phyloP scores from a whole-genome alignment of 2,888 invertebrate species.

The Drosophila affinis region DNA sequence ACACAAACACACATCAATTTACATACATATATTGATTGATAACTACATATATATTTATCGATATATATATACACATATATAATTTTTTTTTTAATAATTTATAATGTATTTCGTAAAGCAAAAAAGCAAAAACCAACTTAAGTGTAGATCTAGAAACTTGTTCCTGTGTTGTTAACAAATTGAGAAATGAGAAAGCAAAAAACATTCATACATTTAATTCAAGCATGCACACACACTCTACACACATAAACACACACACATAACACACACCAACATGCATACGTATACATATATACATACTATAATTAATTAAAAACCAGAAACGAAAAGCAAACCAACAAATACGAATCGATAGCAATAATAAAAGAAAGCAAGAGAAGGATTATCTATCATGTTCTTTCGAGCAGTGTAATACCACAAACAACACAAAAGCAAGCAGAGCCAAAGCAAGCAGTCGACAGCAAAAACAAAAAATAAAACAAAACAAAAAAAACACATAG shows the following conservation, averaged over 20 bases:
- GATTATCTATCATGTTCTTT: not conserved
- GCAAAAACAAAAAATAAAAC: not conserved
- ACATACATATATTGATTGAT: constrained; percentile 3
- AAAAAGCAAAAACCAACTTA: constrained; percentile 23
- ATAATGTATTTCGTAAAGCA: not conserved
- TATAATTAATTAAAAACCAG: not conserved
- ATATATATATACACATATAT: constrained; percentile 8
- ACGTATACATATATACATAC: constrained; percentile 22
- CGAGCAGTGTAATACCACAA: not conserved
- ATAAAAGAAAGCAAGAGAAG: not conserved
- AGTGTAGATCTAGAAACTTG: constrained; percentile 61
- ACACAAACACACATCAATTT: not conserved
- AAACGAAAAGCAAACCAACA: constrained; percentile 32
- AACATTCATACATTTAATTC: constrained; percentile 28
- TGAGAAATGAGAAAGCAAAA: constrained; percentile 25
- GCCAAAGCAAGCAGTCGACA: constrained; percentile 1
- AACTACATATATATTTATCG: constrained; percentile 14
- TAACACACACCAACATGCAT: constrained; percentile 11
- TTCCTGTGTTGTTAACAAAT: constrained; percentile 75
- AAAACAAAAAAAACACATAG: not conserved
- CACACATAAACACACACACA: constrained; percentile 17
- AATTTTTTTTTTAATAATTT: constrained; percentile 35
- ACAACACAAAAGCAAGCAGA: not conserved
- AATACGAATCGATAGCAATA: constrained; percentile 22
- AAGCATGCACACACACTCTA: constrained; percentile 20